Conservation (phyloP, 2,113 vertebrate species). For the Oxyura jamaicensis region DNA sequence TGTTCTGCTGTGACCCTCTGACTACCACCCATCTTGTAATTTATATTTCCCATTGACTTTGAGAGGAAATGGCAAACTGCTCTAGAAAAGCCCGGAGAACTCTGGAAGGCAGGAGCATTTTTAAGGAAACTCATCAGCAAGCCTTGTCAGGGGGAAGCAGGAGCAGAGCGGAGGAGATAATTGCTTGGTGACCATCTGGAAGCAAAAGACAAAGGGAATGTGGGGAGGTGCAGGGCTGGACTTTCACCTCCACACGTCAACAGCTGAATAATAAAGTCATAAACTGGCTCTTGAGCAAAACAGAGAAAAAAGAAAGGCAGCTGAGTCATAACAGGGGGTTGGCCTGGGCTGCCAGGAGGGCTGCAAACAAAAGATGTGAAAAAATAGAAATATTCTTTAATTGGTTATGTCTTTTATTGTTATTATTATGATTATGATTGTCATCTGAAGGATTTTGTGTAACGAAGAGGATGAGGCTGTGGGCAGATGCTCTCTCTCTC, state of each 20-base stretch:
- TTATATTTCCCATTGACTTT: neutral
- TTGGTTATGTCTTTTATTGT: neutral
- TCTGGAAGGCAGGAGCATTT: neutral
- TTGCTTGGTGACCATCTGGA: conserved; percentile 10
- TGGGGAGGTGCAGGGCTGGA: neutral
- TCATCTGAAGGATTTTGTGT: neutral
- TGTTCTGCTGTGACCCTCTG: neutral
- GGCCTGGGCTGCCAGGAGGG: neutral
- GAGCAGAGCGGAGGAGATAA: neutral
- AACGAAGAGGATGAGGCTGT: neutral
- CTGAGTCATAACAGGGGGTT: neutral
- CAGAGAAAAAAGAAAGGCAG: neutral
- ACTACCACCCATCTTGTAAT: neutral
- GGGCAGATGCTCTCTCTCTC: neutral
- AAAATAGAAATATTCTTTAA: neutral
- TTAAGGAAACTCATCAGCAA: neutral
- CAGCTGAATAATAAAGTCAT: neutral
- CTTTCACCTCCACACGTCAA: neutral
- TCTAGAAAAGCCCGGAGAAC: neutral
- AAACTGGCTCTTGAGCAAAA: neutral
- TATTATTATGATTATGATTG: neutral
- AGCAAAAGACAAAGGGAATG: neutral
- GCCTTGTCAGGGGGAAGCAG: neutral
- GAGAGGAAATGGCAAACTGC: neutral
- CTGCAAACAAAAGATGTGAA: neutral